Conservation (phyloP, 2,888 invertebrate species). For the Drosophila formosana region DNA sequence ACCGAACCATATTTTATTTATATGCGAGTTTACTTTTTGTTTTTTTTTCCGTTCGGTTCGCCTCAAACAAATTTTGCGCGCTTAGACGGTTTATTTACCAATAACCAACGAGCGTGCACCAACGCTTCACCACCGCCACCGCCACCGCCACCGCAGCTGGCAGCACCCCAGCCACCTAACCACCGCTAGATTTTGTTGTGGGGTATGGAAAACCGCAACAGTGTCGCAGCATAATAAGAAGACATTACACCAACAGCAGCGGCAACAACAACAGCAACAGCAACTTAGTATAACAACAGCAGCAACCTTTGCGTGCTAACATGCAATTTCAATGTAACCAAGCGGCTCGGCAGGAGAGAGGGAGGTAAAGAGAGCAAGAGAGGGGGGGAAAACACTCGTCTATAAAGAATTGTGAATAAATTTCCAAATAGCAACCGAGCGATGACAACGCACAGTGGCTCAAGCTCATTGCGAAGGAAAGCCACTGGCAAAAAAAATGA, state of each 20-base stretch:
- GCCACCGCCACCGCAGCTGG: slow-evolving; percentile 5
- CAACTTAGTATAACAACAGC: slow-evolving; percentile 45
- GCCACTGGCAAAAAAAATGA: too few relatives aligned
- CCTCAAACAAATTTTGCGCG: slow-evolving; percentile 67
- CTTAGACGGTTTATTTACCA: slow-evolving; percentile 78
- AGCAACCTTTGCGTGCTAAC: slow-evolving; percentile 83
- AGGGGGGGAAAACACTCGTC: slow-evolving; percentile 57
- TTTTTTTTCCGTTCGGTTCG: slow-evolving; percentile 20
- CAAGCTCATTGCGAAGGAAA: background rate
- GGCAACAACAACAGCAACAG: slow-evolving; percentile 50
- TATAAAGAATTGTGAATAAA: slow-evolving; percentile 76
- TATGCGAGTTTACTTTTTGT: slow-evolving; percentile 13
- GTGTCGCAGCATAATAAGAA: slow-evolving; percentile 80
- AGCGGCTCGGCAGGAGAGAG: slow-evolving; percentile 19
- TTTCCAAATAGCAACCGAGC: slow-evolving; percentile 68
- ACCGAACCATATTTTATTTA: slow-evolving; percentile 76
- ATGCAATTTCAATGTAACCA: slow-evolving; percentile 84
- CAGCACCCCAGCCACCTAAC: slow-evolving; percentile 6
- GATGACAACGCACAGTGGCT: slow-evolving; percentile 52
- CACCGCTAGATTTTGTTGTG: background rate
- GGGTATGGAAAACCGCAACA: slow-evolving; percentile 56
- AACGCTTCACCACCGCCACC: slow-evolving; percentile 5
- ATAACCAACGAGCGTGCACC: slow-evolving; percentile 64
- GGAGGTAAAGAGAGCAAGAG: background rate
- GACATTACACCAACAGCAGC: slow-evolving; percentile 74